Evolutionary conservation across 2,113 vertebrate species (phyloP), one percentile per base, ranked within the genome.

Genomic region (Perognathus longimembris): DNA sequence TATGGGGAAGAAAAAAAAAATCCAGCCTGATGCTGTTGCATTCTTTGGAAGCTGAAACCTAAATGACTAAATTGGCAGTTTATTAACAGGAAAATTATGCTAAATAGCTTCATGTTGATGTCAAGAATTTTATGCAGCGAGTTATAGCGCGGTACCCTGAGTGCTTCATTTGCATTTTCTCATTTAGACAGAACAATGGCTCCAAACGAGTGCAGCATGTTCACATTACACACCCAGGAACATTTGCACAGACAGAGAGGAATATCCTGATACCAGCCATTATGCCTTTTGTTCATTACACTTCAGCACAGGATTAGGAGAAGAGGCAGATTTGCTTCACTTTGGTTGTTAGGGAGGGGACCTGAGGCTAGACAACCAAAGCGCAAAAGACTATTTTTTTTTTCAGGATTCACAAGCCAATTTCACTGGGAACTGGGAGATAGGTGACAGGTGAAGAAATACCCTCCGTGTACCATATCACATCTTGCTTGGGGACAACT

Each of bases 1-100:
- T 92, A 94, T 50, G 85, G 87, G 88, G 84, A 95, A 38, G 8
- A 64, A 57, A 26, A 36, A 42, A 54, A 42, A 73, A 94, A 96
- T 59, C 82, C 28, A 15, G 94, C 70, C 26, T 82, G 91, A 94
- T 87, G 94, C 96, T 78, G 78, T 95, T 96, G 92, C 94, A 71
- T 96, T 97, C 94, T 96, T 97, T 54, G 64, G 94, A 97, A 97
- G 93, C 95, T 28, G 79, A 97, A 96, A 94, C 96, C 96, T 97
- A 98, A 98, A 98, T 98, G 98, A 98, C 98, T 97, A 98, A 99
- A 99, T 98, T 99, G 98, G 98, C 98, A 98, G 97, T 97, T 98
- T 98, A 98, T 98, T 99, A 99, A 98, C 98, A 98, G 98, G 98
- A 98, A 98, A 98, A 99, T 99, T 98, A 98, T 98, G 97, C 98